Base-by-base conservation (phyloP, 92 coral and sea anemone genomes). In the Montipora capitata region DNA sequence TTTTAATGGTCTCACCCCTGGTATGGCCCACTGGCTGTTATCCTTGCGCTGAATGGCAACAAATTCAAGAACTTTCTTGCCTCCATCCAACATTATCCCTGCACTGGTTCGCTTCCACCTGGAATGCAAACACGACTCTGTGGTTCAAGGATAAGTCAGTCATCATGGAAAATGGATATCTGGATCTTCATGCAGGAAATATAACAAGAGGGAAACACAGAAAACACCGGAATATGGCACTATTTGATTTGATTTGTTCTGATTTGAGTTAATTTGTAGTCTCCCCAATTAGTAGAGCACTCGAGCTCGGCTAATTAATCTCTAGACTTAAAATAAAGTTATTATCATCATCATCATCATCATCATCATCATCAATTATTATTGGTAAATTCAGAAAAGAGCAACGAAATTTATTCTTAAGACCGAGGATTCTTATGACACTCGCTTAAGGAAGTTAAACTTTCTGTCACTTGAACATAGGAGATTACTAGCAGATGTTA, bases 21-120 rank as follows among this genome's bases (percentile, higher is more conserved):
- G 99, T 43, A 97, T 97, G 44, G 98, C 99, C 99, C 99, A 97
- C 83, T 97, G 98, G 74, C 91, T 91, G 83, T 97, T 97, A 83
- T 97, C 99, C 74, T 73, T 97, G 4, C 99, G 91, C 83, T 94
- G 94, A 42, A 97, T 95, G 11, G 99, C 96, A 3, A 97, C 99
- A 83, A 97, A 97, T 61, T 97, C 99, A 77, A 97, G 85, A 58
- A 97, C 99, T 80, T 95, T 97, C 88, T 97, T 95, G 66, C 99
- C 99, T 48, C 91, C 85, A 43, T 89, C 95, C 75, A 95, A 72
- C 91, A 97, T 85, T 18, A 96, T 96, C 39, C 99, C 99, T 13
- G 96, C 98, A 44, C 97, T 97, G 69, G 98, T 97, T 48, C 98
- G 91, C 87, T 97, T 97, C 99, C 99, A 97, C 11, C 98, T 95